Conservation (phyloP, 2,888 invertebrate species). For the Archips crataeganus region DNA sequence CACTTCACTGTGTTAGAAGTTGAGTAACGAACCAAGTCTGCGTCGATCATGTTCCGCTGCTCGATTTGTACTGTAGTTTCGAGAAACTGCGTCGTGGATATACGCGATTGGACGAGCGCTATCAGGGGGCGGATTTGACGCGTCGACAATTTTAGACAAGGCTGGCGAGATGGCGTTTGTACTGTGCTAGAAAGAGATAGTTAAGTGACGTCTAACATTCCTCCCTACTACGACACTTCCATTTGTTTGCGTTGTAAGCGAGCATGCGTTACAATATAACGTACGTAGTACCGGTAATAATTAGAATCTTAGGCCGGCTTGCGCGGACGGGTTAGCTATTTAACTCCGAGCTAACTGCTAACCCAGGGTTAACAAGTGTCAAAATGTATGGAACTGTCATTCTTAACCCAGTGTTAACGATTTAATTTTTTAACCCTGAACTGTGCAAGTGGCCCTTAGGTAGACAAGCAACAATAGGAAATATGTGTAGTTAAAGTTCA, state of each 20-base stretch:
- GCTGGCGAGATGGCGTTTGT: neutral
- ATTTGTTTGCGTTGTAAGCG: conserved; percentile 7
- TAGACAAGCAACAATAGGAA: no score
- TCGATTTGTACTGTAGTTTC: conserved; percentile 38
- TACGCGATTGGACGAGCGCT: conserved; percentile 37
- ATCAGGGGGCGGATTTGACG: conserved; percentile 40
- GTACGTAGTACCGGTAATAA: conserved; percentile 28
- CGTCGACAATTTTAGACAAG: conserved; percentile 33
- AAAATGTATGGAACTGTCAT: no score
- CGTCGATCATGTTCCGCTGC: conserved; percentile 37
- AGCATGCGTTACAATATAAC: neutral
- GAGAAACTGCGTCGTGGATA: conserved; percentile 41
- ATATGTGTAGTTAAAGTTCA: no score
- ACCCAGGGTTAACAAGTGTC: no score
- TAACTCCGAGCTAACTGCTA: no score
- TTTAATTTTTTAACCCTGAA: no score
- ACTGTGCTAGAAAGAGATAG: conserved; percentile 16
- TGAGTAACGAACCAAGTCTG: conserved; percentile 39
- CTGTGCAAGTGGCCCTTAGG: no score
- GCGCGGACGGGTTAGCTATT: no score
- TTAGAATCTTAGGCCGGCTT: no score
- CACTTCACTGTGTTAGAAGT: conserved; percentile 40
- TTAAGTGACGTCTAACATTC: conserved; percentile 30
- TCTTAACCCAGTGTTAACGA: no score
- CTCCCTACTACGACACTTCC: conserved; percentile 28